Evolutionary conservation across 2,888 invertebrate species (phyloP), one percentile per base, ranked within the genome.

Genomic region (Isoperla grammatica): DNA sequence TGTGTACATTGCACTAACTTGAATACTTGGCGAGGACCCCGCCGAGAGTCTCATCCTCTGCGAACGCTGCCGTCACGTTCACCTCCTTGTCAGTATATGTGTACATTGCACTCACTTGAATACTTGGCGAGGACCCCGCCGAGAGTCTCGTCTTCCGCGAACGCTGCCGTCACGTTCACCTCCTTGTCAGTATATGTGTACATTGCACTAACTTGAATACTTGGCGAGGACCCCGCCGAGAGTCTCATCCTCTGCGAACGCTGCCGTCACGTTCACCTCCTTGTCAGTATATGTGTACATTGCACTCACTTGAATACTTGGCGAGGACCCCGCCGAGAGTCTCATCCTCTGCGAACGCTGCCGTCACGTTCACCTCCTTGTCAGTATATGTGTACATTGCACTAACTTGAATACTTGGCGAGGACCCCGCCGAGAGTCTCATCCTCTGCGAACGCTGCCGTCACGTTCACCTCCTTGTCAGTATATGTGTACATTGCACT

Each of bases 51-150:
- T 74, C 74, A 73, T 94, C 92, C 72, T 93, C 91, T 0, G 78
- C 78, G 67, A 79, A 87, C 0, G 83, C 76, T 20, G 85, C 81
- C 35, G 84, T 85, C 0, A 94, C 87, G 65, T 84, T 81, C 2
- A 92, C 78, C 64, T 85, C 82, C 43, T 86, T 81, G 22, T n/a
- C n/a, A n/a, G n/a, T n/a, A n/a, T n/a, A n/a, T n/a, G n/a, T n/a
- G n/a, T n/a, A n/a, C n/a, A n/a, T n/a, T n/a, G n/a, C n/a, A 68
- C 74, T 71, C 70, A 87, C 87, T 79, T 50, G 83, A 81, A 72
- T 86, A 92, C 69, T 87, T 84, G 15, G 85, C 83, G 8, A 92
- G 77, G 69, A 86, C 82, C 42, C 82, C 80, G 70, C 87, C 87
- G 9, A 93, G 75, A 1, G 76, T 78, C 9, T 74, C 74, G 73